Evolutionary conservation across 2,888 invertebrate species (phyloP).

Genomic region (Monochamus alternatus): DNA sequence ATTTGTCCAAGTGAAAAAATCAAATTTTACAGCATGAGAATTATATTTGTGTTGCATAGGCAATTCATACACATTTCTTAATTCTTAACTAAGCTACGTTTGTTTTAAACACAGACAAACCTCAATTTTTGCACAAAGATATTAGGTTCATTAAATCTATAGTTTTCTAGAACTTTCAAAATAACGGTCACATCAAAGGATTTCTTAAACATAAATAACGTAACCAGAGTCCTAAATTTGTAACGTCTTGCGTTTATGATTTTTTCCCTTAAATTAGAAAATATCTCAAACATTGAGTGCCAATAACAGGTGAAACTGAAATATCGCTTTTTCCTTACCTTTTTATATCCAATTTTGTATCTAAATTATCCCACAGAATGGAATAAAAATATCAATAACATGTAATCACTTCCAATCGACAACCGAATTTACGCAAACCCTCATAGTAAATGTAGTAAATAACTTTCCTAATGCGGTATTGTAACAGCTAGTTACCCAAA

Average conservation of each 20-base stretch:
- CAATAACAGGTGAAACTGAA: not conserved
- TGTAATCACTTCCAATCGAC: not conserved
- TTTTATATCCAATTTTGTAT: not conserved
- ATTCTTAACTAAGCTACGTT: too few relatives aligned
- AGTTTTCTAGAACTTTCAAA: too few relatives aligned
- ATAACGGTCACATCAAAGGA: too few relatives aligned
- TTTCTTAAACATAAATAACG: too few relatives aligned
- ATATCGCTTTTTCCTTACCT: not conserved
- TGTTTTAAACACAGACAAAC: too few relatives aligned
- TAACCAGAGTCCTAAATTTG: not conserved
- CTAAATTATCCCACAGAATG: not conserved
- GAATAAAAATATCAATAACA: constrained; percentile 1
- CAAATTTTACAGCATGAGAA: too few relatives aligned
- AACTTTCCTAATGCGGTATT: constrained; percentile 31
- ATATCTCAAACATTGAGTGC: not conserved
- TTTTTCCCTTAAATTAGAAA: not conserved
- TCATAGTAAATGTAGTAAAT: constrained; percentile 1
- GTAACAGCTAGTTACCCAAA: constrained; percentile 34
- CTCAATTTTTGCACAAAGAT: too few relatives aligned
- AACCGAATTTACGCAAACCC: constrained; percentile 7
- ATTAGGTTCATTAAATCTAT: too few relatives aligned
- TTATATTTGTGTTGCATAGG: too few relatives aligned
- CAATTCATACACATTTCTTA: too few relatives aligned
- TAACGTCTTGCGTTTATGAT: not conserved
- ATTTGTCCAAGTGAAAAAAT: too few relatives aligned